Evolutionary conservation across 2,113 vertebrate species (phyloP), one percentile per base, ranked within the genome.

Genomic region (Origma solitaria): DNA sequence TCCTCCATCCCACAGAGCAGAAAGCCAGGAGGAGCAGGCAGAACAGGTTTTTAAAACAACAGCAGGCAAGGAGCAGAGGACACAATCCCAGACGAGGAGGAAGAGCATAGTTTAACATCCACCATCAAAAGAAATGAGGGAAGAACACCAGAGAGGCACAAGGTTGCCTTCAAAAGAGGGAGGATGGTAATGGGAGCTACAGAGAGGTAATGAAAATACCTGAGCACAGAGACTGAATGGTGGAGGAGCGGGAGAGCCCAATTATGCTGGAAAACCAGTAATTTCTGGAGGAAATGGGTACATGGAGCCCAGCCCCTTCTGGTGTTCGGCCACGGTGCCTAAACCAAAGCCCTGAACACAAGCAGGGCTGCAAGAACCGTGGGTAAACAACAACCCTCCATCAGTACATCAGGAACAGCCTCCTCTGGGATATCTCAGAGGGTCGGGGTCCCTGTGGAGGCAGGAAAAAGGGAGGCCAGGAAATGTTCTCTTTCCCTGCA

Each of bases 1-100:
- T 73, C 66, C 68, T 91, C 82, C 54, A 58, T 78, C 64, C 82
- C 88, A 70, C 40, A 0, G 42, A 81, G 14, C 25, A 31, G 85
- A 75, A 78, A 66, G 50, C 90, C 92, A 75, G 79, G 90, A 95
- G 47, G 49, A 96, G 61, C 90, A 92, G 80, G 94, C 76, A 93
- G 92, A 86, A 70, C 94, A 68, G 90, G 93, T 94, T 93, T 73
- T 25, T 33, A 50, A 57, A 91, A 47, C 86, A 96, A 37, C 75
- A 91, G 90, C 66, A 80, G 78, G 75, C 57, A 68, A 78, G 33
- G 19, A 75, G 54, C 2, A 83, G 58, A 93, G 53, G 69, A 68
- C 44, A 78, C 40, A 33, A 51, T 75, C 72, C 80, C 76, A 66
- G 79, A 58, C 37, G 4, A 53, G 0, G 6, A 92, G 64, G 79